Evolutionary conservation across 2,113 vertebrate species (phyloP).

Genomic region (Dinomys branickii): DNA sequence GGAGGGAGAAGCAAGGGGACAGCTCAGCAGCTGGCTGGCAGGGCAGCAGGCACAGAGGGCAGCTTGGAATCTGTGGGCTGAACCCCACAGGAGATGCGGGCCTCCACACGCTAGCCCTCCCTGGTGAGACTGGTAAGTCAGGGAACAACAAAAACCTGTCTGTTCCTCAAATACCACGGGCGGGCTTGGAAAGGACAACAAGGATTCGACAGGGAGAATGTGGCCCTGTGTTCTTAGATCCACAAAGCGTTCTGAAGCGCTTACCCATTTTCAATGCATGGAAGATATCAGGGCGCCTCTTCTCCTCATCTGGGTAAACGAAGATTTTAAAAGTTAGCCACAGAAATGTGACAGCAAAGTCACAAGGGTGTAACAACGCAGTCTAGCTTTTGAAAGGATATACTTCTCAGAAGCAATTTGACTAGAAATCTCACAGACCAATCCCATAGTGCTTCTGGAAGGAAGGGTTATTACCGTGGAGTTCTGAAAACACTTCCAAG

Average conservation of each 20-base stretch:
- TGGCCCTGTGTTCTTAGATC: not conserved
- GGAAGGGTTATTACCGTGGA: not conserved
- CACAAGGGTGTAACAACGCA: not conserved
- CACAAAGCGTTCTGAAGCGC: conserved; percentile 41
- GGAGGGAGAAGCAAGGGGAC: not conserved
- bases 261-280: conserved; percentile 95
- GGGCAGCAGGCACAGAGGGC: accelerated
- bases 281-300: conserved; percentile 95
- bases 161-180: not conserved
- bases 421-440: not conserved
- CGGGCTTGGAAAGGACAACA: not conserved
- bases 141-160: not conserved
- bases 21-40: not conserved
- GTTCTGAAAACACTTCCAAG: not conserved
- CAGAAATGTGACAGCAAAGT: not conserved
- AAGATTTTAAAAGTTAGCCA: conserved; percentile 67
- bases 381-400: not conserved
- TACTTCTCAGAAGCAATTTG: not conserved
- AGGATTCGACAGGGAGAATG: not conserved
- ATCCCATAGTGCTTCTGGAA: not conserved
- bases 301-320: conserved; percentile 92
- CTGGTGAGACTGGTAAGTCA: not conserved
- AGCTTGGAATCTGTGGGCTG: not conserved
- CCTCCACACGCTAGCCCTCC: not conserved
- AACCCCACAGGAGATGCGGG: not conserved